A percentile compares a stretch with the other conserved stretches of the same genome.
Evolutionary conservation across 53 echinoderm and acorn worm species (phyloP).

Genomic region (Actinopyga echinites): DNA sequence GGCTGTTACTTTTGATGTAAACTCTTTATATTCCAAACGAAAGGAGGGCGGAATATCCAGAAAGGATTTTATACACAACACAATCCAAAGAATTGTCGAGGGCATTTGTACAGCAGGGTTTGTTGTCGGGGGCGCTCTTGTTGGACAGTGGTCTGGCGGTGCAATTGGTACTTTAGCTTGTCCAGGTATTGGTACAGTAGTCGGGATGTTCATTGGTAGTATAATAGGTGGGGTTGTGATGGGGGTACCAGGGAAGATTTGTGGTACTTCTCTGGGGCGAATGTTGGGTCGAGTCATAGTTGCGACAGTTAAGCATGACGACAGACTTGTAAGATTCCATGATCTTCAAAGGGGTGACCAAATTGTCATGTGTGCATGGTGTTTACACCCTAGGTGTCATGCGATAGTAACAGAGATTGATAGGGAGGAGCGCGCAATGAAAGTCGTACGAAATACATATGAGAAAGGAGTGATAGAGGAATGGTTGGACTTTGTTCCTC

Average conservation of each 20-base stretch:
- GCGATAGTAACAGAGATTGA: slow-evolving; percentile 33
- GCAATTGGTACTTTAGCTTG: not conserved
- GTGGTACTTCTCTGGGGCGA: not conserved
- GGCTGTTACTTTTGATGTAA: not conserved
- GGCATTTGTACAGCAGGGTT: not conserved
- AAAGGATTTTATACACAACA: not conserved
- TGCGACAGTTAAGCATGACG: not conserved
- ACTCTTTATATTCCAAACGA: not conserved
- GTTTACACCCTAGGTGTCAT: slow-evolving; percentile 56
- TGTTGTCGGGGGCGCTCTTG: not conserved
- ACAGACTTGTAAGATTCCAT: not conserved
- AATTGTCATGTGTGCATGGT: slow-evolving; percentile 41
- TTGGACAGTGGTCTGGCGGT: not conserved
- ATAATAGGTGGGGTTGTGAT: not conserved
- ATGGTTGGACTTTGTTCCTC: slow-evolving; percentile 10
- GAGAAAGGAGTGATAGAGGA: slow-evolving; percentile 56
- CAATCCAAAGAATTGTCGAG: not conserved
- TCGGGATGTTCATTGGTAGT: not conserved
- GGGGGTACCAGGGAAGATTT: not conserved
- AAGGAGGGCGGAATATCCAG: not conserved
- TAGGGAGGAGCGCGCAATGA: not conserved
- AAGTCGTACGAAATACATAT: slow-evolving; percentile 53
- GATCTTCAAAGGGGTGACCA: slow-evolving; percentile 50
- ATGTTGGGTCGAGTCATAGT: too few relatives aligned
- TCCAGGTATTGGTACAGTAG: not conserved